Percentiles rank a stretch among this genome's conserved stretches.
Conservation (phyloP, 2,888 invertebrate species). For the Drosophila histrio region DNA sequence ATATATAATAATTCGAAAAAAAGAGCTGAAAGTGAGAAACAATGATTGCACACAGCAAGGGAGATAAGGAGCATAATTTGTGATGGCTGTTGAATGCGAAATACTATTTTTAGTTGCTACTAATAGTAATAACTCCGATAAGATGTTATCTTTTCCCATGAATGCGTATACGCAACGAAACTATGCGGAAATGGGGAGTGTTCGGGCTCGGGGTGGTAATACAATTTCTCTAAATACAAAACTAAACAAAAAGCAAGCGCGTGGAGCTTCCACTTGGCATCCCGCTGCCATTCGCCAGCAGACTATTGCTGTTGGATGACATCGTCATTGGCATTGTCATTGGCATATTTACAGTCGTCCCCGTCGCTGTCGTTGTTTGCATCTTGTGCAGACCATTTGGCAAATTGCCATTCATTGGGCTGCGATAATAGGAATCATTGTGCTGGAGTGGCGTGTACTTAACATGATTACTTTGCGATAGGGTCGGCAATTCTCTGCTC, state of each 20-base stretch:
- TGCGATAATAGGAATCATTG: slow-evolving; percentile 73
- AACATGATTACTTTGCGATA: slow-evolving; percentile 83
- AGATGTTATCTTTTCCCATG: not conserved
- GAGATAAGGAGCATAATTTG: not conserved
- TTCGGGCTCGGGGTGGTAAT: slow-evolving; percentile 2
- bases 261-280: slow-evolving; percentile 77
- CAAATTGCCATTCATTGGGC: slow-evolving; percentile 52
- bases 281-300: slow-evolving; percentile 79
- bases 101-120: not conserved
- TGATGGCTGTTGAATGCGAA: not conserved
- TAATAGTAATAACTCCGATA: not conserved
- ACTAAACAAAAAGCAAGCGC: slow-evolving; percentile 83
- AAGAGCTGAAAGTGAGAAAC: not conserved
- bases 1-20: slow-evolving; percentile 12
- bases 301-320: slow-evolving; percentile 61
- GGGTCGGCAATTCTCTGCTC: slow-evolving; percentile 85
- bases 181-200: not conserved
- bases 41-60: not conserved
- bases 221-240: slow-evolving; percentile 62
- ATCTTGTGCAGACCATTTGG: slow-evolving; percentile 56
- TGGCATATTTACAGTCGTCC: slow-evolving; percentile 48
- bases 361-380: slow-evolving; percentile 15
- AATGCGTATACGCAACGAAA: not conserved
- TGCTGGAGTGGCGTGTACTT: slow-evolving; percentile 80
- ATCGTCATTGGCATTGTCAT: slow-evolving; percentile 21